Conservation (phyloP, 2,888 invertebrate species). For the Diogma glabrata region DNA sequence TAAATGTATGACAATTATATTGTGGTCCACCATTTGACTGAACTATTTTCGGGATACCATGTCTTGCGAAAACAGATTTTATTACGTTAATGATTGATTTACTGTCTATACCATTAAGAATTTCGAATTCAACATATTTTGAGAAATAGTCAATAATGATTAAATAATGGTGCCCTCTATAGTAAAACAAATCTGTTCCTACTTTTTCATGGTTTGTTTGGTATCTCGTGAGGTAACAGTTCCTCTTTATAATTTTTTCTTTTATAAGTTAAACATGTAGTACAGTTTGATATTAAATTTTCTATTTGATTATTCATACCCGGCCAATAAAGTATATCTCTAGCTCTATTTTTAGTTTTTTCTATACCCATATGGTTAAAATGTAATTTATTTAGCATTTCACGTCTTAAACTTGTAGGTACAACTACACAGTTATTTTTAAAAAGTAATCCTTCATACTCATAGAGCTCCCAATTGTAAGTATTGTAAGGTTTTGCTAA, state of each 20-base stretch:
- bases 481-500: conserved; percentile 9
- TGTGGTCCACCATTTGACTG: conserved; percentile 18
- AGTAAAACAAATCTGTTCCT: conserved; percentile 12
- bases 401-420: conserved; percentile 10
- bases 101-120: conserved; percentile 11
- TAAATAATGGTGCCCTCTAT: conserved; percentile 7
- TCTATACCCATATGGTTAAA: not conserved
- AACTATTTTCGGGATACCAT: conserved; percentile 17
- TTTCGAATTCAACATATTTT: conserved; percentile 19
- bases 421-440: conserved; percentile 12
- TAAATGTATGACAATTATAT: conserved; percentile 16
- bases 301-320: not conserved
- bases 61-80: conserved; percentile 18
- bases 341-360: not conserved
- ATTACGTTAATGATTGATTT: conserved; percentile 13
- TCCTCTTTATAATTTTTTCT: not conserved
- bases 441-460: conserved; percentile 15
- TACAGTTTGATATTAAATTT: not conserved
- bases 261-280: not conserved
- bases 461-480: conserved; percentile 12
- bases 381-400: not conserved
- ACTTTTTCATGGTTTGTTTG: conserved; percentile 7
- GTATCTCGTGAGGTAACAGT: not conserved
- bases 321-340: not conserved
- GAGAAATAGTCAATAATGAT: conserved; percentile 19